phyloP scores from a whole-genome alignment of 2,113 vertebrate species.

The Carettochelys insculpta region DNA sequence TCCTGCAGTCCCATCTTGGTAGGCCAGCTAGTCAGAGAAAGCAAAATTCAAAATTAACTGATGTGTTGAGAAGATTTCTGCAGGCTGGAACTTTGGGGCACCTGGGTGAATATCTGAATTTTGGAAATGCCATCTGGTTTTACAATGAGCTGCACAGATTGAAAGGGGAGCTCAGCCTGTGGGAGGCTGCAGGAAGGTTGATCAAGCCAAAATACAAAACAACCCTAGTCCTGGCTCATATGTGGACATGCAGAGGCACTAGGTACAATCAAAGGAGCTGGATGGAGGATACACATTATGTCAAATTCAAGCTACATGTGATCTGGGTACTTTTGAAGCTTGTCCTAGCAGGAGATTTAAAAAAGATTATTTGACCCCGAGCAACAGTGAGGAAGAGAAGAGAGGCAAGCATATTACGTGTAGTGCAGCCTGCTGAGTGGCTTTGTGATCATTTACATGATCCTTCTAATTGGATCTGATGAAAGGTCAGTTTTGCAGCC shows the following conservation, averaged over 20 bases:
- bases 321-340: not conserved
- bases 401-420: not conserved
- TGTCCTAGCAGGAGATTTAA: not conserved
- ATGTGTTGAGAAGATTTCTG: not conserved
- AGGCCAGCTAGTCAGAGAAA: not conserved
- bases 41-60: not conserved
- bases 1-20: not conserved
- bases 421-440: not conserved
- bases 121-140: not conserved
- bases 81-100: not conserved
- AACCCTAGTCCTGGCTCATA: not conserved
- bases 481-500: not conserved
- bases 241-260: not conserved
- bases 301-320: not conserved
- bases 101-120: not conserved
- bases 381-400: not conserved
- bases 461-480: not conserved
- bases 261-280: not conserved
- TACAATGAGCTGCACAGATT: not conserved
- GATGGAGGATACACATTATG: not conserved
- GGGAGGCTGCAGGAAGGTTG: not conserved
- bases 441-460: not conserved
- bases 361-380: not conserved
- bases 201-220: not conserved
- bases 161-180: not conserved